Base-by-base conservation (phyloP, 2,888 invertebrate genomes). In the Epinotia demarniana region DNA sequence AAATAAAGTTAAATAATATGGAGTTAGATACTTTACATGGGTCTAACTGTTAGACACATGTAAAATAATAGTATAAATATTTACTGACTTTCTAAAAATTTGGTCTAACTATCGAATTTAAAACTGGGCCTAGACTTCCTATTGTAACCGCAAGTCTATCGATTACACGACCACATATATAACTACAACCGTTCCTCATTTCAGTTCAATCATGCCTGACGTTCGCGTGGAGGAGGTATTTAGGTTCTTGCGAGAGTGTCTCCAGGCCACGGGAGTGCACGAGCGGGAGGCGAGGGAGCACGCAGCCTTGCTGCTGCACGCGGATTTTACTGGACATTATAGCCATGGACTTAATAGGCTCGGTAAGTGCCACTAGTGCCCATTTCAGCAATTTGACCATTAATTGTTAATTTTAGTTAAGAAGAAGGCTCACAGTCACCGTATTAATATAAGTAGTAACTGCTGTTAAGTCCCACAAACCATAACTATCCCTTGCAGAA, bases 341-440 rank as follows among this genome's bases (percentile, higher is more conserved):
- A 98, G 98, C 81, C 98, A 98, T 88, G 98, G 98, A 8, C 94
- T 98, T 84, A 98, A 98, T 85, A 94, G 98, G 84, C 90, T 97
- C 68, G 96, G 96, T 96, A 86, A 90, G 87, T 75, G 39, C 39
- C 9, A 39, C 39, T 2, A 4, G 39, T 9, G 39, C 39, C 39
- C 39, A 39, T 39, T 39, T 39, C 9, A 39, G 9, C 39, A 39
- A 39, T 39, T 39, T 3, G 39, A 39, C 39, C 2, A 39, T 39
- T 39, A 9, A 1, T 39, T 39, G 39, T 39, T 39, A 39, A 39
- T 39, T 39, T 39, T 2, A 27, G 23, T 27, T 27, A 27, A 27
- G 23, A 23, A 23, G 23, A 27, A 27, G 23, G 23, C 23, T 27
- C 23, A 27, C 0, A 27, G 23, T 27, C 3, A 27, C 23, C 23